Conservation (phyloP, 2,797 vertebrate species). For the Cossypha caffra region DNA sequence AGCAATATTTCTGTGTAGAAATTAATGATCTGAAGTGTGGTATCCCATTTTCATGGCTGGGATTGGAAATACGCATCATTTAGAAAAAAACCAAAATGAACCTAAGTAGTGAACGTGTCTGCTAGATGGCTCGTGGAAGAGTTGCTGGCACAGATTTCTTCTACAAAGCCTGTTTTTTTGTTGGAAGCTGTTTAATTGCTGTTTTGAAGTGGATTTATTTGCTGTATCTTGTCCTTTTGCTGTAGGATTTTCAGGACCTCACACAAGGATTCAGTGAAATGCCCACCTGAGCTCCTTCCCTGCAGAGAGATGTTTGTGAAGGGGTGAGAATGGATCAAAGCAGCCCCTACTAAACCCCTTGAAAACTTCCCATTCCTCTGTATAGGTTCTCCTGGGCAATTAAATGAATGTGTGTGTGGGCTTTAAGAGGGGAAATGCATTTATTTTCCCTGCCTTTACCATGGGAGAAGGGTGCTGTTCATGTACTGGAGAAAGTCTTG, state of each 20-base stretch:
- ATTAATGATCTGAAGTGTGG: not conserved
- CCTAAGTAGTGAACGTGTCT: accelerated
- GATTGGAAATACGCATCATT: not conserved
- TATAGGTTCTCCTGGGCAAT: not conserved
- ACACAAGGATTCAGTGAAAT: not conserved
- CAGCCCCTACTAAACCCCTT: not conserved
- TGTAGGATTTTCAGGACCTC: not conserved
- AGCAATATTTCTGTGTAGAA: not conserved
- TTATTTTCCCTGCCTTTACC: not conserved
- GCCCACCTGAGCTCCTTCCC: not conserved
- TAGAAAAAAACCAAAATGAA: not conserved
- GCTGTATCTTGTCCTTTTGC: not conserved
- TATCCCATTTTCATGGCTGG: not conserved
- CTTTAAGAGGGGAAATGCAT: not conserved
- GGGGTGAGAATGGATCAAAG: not conserved
- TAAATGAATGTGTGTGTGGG: not conserved
- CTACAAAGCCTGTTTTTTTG: not conserved
- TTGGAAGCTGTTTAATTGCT: not conserved
- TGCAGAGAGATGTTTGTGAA: not conserved
- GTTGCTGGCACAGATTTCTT: not conserved
- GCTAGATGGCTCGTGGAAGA: not conserved
- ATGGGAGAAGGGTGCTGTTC: not conserved
- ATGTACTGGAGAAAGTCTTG: not conserved
- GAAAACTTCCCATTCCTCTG: not conserved
- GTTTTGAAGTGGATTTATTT: not conserved